phyloP scores from a whole-genome alignment of 1,140 invertebrate genomes.

The Drosophila ohnishii region DNA sequence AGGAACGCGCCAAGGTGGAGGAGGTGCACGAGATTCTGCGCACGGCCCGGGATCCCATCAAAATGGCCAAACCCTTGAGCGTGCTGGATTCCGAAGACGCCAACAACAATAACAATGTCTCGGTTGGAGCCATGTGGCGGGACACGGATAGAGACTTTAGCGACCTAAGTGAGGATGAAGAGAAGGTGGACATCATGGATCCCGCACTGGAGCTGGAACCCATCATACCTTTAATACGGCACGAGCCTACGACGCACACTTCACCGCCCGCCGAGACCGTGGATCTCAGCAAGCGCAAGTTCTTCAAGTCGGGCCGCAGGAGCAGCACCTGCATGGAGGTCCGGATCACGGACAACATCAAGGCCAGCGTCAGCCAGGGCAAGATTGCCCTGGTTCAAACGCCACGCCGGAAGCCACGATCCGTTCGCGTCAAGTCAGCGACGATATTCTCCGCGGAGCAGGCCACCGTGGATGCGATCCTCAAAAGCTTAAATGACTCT shows the following conservation, averaged over 20 bases:
- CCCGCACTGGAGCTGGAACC: constrained; percentile 53
- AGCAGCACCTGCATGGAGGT: constrained; percentile 75
- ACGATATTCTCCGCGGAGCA: constrained; percentile 76
- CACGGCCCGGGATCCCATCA: constrained; percentile 66
- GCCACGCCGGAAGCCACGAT: constrained; percentile 37
- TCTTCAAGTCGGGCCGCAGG: constrained; percentile 69
- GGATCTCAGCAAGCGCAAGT: constrained; percentile 57
- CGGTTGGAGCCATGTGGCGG: neutral
- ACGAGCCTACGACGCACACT: constrained; percentile 20
- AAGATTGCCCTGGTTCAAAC: constrained; percentile 66
- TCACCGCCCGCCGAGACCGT: constrained; percentile 9
- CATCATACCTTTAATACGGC: constrained; percentile 68
- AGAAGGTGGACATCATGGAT: neutral
- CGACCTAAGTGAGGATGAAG: constrained; percentile 58
- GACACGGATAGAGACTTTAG: constrained; percentile 45
- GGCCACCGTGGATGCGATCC: constrained; percentile 74
- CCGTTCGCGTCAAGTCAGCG: constrained; percentile 59
- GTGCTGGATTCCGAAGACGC: constrained; percentile 44
- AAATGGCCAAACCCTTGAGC: constrained; percentile 75
- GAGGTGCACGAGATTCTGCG: constrained; percentile 71
- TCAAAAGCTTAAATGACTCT: constrained; percentile 70
- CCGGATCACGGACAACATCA: constrained; percentile 71
- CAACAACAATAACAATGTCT: constrained; percentile 30
- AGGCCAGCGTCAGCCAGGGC: constrained; percentile 68
- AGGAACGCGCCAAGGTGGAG: constrained; percentile 69